Evolutionary conservation across 2,797 vertebrate genomes (phyloP), one percentile per base, ranked within the genome.

Genomic region (Enteromius fasciolatus): DNA sequence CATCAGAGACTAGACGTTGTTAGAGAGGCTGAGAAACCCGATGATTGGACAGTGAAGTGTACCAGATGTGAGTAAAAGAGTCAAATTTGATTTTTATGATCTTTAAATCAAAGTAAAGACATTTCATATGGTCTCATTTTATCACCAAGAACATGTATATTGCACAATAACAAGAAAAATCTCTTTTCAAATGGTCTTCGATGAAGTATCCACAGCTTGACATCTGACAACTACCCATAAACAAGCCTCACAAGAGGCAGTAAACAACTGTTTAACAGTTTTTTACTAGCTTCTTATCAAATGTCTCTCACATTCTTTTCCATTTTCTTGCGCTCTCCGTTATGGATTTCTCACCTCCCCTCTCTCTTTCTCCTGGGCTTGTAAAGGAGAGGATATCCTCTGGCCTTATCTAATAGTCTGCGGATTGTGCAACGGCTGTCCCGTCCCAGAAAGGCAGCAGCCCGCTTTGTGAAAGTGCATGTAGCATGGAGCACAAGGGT

Each of bases 331-430:
- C 28, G 1, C 67, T 73, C 39, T 76, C 64, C 12, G 3, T 44
- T 25, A 69, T 57, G 48, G 39, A 25, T 76, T 25, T 59, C 76
- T 80, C 12, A 20, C 52, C 25, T 52, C 57, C 77, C 25, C 25
- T 52, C 75, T 46, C 67, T 69, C 67, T 36, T 39, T 80, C 77
- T 74, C 59, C 12, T 33, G 73, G 23, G 81, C 46, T 84, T 86
- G 82, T 83, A 76, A 81, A 85, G 78, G 44, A 87, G 66, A 87
- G 90, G 86, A 89, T 87, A 87, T 88, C 89, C 89, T 88, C 84
- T 86, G 80, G 75, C 72, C 86, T 88, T 88, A 87, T 89, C 83
- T 88, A 64, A 36, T 52, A 76, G 69, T 69, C 80, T 79, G 50
- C 39, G 87, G 70, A 84, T 86, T 86, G 83, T 83, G 64, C 82